phyloP scores from a whole-genome alignment of 2,888 invertebrate genomes.

The Unio pictorum region DNA sequence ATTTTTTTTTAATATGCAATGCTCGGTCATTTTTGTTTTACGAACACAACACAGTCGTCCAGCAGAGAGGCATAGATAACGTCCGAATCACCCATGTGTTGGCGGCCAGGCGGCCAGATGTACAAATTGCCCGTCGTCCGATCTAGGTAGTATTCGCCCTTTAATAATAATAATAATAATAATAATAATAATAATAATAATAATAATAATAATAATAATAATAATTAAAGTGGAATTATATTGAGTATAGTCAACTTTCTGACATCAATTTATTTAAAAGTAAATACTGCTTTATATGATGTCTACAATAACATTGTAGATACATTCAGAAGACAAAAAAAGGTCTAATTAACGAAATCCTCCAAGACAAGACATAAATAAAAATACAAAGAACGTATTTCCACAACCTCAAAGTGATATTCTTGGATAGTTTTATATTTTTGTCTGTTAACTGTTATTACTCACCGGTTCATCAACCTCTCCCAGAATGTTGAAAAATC shows the following conservation, averaged over 20 bases:
- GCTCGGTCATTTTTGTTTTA: background rate
- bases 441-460: background rate
- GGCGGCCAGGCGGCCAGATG: constrained; percentile 48
- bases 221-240: too few species aligned
- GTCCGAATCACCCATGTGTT: constrained; percentile 28
- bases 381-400: too few species aligned
- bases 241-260: too few species aligned
- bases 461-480: constrained; percentile 48
- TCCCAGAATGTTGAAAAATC: constrained; percentile 42
- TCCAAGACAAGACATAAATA: too few species aligned
- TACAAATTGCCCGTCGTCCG: constrained; percentile 38
- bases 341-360: too few species aligned
- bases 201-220: too few species aligned
- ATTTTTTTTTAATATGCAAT: too few species aligned
- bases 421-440: background rate
- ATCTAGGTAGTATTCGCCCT: constrained; percentile 57
- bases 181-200: too few species aligned
- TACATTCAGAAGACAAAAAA: too few species aligned
- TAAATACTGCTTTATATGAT: too few species aligned
- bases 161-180: background rate
- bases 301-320: too few species aligned
- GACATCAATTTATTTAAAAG: too few species aligned
- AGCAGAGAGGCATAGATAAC: constrained; percentile 39
- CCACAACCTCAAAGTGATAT: background rate
- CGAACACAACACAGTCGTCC: constrained; percentile 39